Conservation (phyloP, 2,888 invertebrate species). For the Volucella zonaria region DNA sequence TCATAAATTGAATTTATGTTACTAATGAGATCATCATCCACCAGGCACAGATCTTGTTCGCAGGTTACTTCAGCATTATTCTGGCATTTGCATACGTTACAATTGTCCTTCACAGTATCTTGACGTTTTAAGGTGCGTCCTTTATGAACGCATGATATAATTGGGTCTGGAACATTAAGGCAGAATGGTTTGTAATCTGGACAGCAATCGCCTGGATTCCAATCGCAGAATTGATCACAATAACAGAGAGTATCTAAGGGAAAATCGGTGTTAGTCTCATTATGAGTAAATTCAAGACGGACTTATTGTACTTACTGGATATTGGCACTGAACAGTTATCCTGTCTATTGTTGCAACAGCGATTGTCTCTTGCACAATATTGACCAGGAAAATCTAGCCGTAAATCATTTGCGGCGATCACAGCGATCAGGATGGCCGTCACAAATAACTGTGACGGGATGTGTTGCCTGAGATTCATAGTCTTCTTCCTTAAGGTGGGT, state of each 20-base stretch:
- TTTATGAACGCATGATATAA: constrained; percentile 83
- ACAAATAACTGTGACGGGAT: constrained; percentile 57
- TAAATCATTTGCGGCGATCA: constrained; percentile 77
- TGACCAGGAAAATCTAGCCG: constrained; percentile 79
- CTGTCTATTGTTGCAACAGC: constrained; percentile 89
- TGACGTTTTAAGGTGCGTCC: constrained; percentile 82
- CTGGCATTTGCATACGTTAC: constrained; percentile 88
- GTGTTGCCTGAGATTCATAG: constrained; percentile 67
- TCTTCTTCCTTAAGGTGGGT: constrained; percentile 31
- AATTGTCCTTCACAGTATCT: constrained; percentile 85
- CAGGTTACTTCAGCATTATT: constrained; percentile 83
- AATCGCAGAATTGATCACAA: constrained; percentile 96
- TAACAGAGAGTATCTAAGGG: constrained; percentile 92
- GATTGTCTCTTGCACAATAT: constrained; percentile 79
- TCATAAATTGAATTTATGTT: constrained; percentile 85
- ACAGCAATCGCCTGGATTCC: constrained; percentile 91
- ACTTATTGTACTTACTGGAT: constrained; percentile 83
- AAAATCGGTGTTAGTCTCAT: background rate
- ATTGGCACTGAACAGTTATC: constrained; percentile 93
- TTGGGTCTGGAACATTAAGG: constrained; percentile 81
- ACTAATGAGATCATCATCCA: constrained; percentile 87
- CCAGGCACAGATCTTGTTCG: constrained; percentile 88
- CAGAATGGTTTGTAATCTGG: constrained; percentile 94
- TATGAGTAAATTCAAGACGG: too few relatives aligned
- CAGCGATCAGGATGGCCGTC: constrained; percentile 70